Evolutionary conservation across 2,797 vertebrate genomes (phyloP).

Genomic region (Setipinna tenuifilis): DNA sequence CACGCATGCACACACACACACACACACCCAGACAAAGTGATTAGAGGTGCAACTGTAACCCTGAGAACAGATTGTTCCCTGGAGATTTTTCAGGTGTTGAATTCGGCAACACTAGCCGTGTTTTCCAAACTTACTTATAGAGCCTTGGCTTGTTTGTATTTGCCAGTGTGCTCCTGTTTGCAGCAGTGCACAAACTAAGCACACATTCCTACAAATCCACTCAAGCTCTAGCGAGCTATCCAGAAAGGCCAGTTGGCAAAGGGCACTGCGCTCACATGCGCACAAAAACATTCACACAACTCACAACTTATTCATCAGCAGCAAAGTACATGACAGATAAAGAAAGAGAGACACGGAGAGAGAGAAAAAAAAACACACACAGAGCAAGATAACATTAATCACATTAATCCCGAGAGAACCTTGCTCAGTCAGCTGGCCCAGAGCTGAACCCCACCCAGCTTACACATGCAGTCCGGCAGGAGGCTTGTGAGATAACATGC

Average conservation of each 20-base stretch:
- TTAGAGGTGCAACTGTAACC: not conserved
- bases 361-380: not conserved
- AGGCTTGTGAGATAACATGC: not conserved
- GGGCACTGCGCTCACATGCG: not conserved
- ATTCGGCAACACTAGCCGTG: not conserved
- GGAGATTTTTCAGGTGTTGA: slow-evolving; percentile 2
- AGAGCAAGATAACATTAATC: not conserved
- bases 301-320: not conserved
- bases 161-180: not conserved
- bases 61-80: slow-evolving; percentile 15
- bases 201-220: not conserved
- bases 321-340: not conserved
- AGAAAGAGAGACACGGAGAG: slow-evolving; percentile 12
- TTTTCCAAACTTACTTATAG: not conserved
- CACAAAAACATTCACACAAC: not conserved
- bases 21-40: not conserved
- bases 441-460: not conserved
- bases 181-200: no score
- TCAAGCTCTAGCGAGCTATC: not conserved
- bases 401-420: not conserved
- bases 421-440: not conserved
- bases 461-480: not conserved
- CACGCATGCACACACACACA: slow-evolving; percentile 30
- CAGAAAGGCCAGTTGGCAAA: slow-evolving; percentile 7
- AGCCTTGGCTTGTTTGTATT: not conserved